Evolutionary conservation across 2,888 invertebrate genomes (phyloP).

Genomic region (Athalia circularis): DNA sequence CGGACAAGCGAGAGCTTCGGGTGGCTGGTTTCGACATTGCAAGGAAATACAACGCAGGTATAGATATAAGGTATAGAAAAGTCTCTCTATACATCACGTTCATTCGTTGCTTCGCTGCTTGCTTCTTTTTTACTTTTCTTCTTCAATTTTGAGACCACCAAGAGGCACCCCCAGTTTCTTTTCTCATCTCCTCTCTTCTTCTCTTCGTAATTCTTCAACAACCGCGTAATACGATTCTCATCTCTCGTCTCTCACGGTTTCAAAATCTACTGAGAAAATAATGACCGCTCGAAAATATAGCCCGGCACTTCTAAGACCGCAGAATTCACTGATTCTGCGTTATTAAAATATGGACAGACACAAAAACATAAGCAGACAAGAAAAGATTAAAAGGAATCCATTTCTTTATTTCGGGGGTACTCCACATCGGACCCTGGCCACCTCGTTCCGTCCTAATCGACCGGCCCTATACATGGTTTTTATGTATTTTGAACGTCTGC

Average conservation of each 20-base stretch:
- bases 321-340: not conserved
- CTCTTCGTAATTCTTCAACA: not conserved
- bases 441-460: too few relatives aligned
- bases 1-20: not conserved
- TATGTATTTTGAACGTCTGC: too few relatives aligned
- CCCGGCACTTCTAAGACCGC: not conserved
- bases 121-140: not conserved
- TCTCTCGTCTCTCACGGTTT: not conserved
- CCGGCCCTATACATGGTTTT: too few relatives aligned
- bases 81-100: too few relatives aligned
- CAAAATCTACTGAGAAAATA: conserved; percentile 25
- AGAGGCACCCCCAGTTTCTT: not conserved
- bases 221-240: not conserved
- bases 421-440: too few relatives aligned
- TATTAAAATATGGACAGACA: too few relatives aligned
- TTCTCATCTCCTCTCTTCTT: not conserved
- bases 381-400: too few relatives aligned
- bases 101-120: conserved; percentile 5
- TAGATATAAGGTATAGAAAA: too few relatives aligned
- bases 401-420: too few relatives aligned
- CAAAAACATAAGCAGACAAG: too few relatives aligned
- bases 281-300: conserved; percentile 1
- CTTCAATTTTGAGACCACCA: not conserved
- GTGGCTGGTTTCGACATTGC: conserved; percentile 11
- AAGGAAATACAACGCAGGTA: conserved; percentile 1